Evolutionary conservation across 2,797 vertebrate genomes (phyloP), one percentile per base, ranked within the genome.

Genomic region (Parotocinclus haroldoi): DNA sequence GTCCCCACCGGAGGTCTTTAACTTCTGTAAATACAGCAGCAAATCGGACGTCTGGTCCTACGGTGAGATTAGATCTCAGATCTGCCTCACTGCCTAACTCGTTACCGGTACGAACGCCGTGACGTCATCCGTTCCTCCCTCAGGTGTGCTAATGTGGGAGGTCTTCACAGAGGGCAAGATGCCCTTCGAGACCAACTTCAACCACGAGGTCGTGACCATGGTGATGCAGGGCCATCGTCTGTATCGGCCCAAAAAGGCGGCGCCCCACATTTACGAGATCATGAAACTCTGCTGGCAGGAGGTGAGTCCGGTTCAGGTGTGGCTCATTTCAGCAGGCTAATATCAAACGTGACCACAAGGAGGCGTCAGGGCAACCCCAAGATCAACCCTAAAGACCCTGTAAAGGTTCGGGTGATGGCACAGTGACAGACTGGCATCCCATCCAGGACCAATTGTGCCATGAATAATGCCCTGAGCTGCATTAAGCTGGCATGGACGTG

Each of bases 101-200:
- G 27, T 27, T 27, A 27, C 5, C 27, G 5, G 27, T 27, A 2
- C 27, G 27, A 5, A 27, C 2, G 27, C 27, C 27, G 2, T 27
- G 5, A 27, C 27, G 27, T 27, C 27, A 27, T 27, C 45, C 10
- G 45, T 13, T 11, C 18, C 7, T 18, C 8, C 38, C 68, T 36
- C 76, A 97, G 96, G 95, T 65, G 94, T 98, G 77, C 68, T 98
- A 71, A 98, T 98, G 93, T 98, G 96, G 96, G 96, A 98, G 82
- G 89, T 97, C 1, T 97, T 96, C 80, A 94, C 93, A 0, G 93
- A 95, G 78, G 96, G 96, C 13, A 92, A 89, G 50, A 94, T 96
- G 93, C 96, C 96, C 0, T 98, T 95, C 58, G 94, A 98, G 36
- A 89, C 91, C 58, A 92, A 83, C 65, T 88, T 87, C 45, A 98